phyloP scores from a whole-genome alignment of 2,888 invertebrate genomes.

The Pristionchus mayeri region DNA sequence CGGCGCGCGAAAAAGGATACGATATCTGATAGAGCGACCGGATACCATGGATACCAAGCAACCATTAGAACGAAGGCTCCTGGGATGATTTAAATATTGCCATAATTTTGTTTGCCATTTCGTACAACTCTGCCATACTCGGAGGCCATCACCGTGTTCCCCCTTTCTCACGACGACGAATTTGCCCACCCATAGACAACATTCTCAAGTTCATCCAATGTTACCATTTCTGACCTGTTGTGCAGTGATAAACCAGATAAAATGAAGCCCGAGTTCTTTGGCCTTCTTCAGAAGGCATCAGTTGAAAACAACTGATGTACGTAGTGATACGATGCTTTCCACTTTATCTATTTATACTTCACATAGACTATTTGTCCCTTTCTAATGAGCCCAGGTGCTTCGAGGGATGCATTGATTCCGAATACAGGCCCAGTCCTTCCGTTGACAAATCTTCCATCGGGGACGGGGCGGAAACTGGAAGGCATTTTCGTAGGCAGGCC shows the following conservation, averaged over 20 bases:
- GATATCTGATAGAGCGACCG: conserved; percentile 27
- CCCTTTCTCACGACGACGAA: conserved; percentile 7
- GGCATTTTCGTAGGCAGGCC: too few species aligned
- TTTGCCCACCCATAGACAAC: conserved; percentile 26
- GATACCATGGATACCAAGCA: neutral
- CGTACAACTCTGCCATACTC: conserved; percentile 32
- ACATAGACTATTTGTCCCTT: conserved; percentile 23
- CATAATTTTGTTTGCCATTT: neutral
- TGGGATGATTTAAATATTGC: conserved; percentile 10
- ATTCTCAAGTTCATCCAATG: neutral
- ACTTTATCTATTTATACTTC: neutral
- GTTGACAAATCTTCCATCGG: neutral
- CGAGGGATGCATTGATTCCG: conserved; percentile 13
- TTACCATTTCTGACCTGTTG: neutral
- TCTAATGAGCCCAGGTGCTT: neutral
- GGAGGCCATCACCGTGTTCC: conserved; percentile 26
- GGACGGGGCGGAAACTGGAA: conserved; percentile 27
- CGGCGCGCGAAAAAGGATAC: conserved; percentile 44
- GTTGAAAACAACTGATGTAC: neutral
- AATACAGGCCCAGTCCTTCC: neutral
- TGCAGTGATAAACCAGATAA: conserved; percentile 25
- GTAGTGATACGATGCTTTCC: neutral
- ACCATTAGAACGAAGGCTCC: conserved; percentile 41
- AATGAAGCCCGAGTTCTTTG: too few species aligned
- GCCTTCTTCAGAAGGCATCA: neutral